Conservation (phyloP, 2,888 invertebrate genomes). For the Odontomyia ornata region DNA sequence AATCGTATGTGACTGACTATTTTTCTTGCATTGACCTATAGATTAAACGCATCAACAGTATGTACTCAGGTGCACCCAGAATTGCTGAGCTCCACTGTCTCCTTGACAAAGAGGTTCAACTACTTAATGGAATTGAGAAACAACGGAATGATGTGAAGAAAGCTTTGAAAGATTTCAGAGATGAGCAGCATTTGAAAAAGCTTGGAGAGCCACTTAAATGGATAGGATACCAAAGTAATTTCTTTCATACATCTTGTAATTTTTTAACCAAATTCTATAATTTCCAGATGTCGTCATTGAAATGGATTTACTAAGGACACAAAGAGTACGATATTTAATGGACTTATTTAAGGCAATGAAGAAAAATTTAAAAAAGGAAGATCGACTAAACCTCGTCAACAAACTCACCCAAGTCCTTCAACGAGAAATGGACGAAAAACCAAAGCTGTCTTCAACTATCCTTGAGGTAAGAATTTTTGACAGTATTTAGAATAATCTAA, state of each 20-base stretch:
- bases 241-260: background rate
- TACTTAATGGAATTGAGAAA: constrained; percentile 74
- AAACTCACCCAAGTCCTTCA: constrained; percentile 72
- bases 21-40: constrained; percentile 54
- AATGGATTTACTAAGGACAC: constrained; percentile 84
- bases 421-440: constrained; percentile 52
- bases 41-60: constrained; percentile 71
- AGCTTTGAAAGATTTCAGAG: constrained; percentile 69
- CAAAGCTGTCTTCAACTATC: background rate
- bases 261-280: background rate
- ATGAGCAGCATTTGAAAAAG: constrained; percentile 72
- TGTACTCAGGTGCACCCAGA: constrained; percentile 74
- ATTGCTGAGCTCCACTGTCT: constrained; percentile 75
- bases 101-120: constrained; percentile 77
- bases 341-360: constrained; percentile 75
- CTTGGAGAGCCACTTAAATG: constrained; percentile 79
- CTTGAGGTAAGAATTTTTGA: constrained; percentile 4
- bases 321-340: constrained; percentile 78
- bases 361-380: constrained; percentile 69
- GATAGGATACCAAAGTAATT: constrained; percentile 75
- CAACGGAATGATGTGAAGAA: constrained; percentile 71
- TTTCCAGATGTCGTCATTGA: constrained; percentile 67
- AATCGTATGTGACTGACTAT: background rate
- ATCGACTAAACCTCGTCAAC: constrained; percentile 75
- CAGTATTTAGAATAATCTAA: background rate